Base-by-base conservation (phyloP, 53 echinoderm and acorn worm species). In the Henricia sp. region DNA sequence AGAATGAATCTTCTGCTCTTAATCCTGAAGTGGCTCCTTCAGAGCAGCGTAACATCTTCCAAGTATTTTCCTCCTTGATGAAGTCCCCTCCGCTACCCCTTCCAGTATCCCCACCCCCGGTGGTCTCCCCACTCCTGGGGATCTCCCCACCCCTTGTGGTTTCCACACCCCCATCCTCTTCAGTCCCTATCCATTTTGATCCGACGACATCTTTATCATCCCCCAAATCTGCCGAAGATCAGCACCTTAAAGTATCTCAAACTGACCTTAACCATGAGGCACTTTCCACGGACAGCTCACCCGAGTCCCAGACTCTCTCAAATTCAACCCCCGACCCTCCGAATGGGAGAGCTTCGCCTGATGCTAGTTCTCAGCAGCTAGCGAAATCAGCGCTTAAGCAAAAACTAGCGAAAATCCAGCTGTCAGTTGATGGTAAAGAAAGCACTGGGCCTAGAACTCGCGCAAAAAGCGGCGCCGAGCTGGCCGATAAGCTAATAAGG, bases 1-100 rank as follows among this genome's bases (percentile, higher is more conserved):
- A n/a, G n/a, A n/a, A n/a, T n/a, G n/a, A n/a, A n/a, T n/a, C n/a
- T n/a, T n/a, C n/a, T n/a, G n/a, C n/a, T n/a, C n/a, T n/a, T n/a
- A n/a, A n/a, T n/a, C n/a, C n/a, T n/a, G n/a, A n/a, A n/a, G n/a
- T n/a, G n/a, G n/a, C n/a, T n/a, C n/a, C n/a, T n/a, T n/a, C n/a
- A 0, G 78, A 78, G 33, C 78, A 78, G 33, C 78, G 78, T 32
- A 78, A 78, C 63, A 78, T 78, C 42, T 78, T 78, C 78, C 60
- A 78, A 42, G 60, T 78, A 64, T 25, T 78, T 34, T 78, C 78
- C 30, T 78, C 78, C 78, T 16, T 78, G 44, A 78, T 78, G 64
- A 78, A 43, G 42, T 78, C 78, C 0, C 78, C 78, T 11, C 20
- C 44, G 3, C 3, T 43, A 12, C 39, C 62, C 0, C 33, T 64